Conservation (phyloP, 1,140 invertebrate genomes). For the Drosophila jambulina region DNA sequence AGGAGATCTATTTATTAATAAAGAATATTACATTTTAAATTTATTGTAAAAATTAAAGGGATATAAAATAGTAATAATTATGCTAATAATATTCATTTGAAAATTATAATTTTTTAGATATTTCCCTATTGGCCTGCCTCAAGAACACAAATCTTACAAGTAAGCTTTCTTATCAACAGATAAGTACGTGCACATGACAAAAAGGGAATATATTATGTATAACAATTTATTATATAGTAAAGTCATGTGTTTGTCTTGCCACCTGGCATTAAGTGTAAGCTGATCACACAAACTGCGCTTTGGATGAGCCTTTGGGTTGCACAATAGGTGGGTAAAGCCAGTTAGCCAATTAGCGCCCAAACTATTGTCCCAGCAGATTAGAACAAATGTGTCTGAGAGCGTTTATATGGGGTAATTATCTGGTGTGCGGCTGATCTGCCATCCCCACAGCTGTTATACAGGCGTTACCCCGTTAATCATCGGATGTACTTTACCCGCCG, state of each 20-base stretch:
- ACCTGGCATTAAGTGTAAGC: not conserved
- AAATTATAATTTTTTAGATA: not conserved
- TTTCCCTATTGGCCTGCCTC: not conserved
- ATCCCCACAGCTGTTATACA: conserved; percentile 18
- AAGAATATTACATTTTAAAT: not conserved
- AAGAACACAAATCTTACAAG: not conserved
- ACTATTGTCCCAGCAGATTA: conserved; percentile 20
- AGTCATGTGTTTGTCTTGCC: conserved; percentile 1
- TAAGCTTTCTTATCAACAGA: not conserved
- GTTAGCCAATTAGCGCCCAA: conserved; percentile 23
- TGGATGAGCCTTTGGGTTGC: not conserved
- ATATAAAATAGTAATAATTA: not conserved
- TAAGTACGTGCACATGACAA: not conserved
- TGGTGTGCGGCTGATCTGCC: conserved; percentile 1
- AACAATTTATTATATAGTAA: not conserved
- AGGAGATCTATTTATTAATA: not conserved
- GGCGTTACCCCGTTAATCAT: conserved; percentile 36
- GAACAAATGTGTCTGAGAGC: conserved; percentile 9
- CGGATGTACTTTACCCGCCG: conserved; percentile 63
- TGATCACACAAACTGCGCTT: not conserved
- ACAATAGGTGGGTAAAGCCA: not conserved
- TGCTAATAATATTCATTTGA: not conserved
- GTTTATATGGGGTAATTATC: conserved; percentile 6
- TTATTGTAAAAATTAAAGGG: not conserved
- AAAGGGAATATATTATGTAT: not conserved